Evolutionary conservation across 2,113 vertebrate genomes (phyloP), one percentile per base, ranked within the genome.

Genomic region (Sminthopsis crassicaudata): DNA sequence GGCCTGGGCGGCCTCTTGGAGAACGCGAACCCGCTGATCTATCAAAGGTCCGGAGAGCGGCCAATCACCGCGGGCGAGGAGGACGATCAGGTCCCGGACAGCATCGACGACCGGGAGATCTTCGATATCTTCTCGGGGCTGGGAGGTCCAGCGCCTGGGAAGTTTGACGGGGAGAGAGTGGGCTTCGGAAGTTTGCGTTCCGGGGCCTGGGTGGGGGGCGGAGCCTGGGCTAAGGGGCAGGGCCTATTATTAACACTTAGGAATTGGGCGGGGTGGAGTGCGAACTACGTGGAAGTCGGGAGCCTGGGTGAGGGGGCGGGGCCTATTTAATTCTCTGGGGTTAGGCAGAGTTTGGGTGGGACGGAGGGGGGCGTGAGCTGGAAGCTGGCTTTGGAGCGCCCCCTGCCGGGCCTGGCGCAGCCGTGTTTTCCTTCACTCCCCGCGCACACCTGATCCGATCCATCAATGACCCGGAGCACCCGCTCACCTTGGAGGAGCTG

Each of bases 381-480:
- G 54, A 8, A 9, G 4, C 27, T 52, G 4, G n/a, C 23, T 91
- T 52, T 30, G 53, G 5, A n/a, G 67, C 67, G 67, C 67, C 36
- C 67, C 16, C n/a, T 42, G 16, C 67, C 19, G 67, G 16, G 14
- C 36, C 19, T 76, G n/a, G 57, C n/a, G 19, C 67, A 23, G 67
- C 2, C 42, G 36, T 0, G 25, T 90, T 98, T 99, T 98, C 99
- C 99, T 99, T 99, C 98, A 99, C 98, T 22, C 52, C 30, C 36
- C 96, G 5, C n/a, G 19, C 67, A 99, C 99, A 99, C 99, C 98
- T 99, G 90, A 99, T 99, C 97, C 98, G 99, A 95, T 99, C 99
- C 89, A 99, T 99, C 96, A 99, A 99, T 94, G 99, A 99, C 97
- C 99, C 99, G 0, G 99, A 99, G 95, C 99, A 99, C 95, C 99